Conservation (phyloP, 1,140 invertebrate species). For the Odontomachus brunneus region DNA sequence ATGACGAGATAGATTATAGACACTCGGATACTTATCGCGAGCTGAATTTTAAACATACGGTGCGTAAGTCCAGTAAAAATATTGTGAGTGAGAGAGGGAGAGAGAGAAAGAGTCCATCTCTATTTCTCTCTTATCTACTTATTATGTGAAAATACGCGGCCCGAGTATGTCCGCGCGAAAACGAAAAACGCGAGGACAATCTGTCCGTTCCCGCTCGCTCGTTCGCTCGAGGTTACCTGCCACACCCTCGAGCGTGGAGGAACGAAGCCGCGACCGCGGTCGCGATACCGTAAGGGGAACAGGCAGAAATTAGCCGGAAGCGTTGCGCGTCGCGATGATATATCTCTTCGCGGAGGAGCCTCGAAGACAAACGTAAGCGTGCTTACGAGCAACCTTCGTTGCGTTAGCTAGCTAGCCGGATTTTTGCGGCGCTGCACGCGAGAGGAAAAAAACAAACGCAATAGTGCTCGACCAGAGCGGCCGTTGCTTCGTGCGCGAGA, state of each 20-base stretch:
- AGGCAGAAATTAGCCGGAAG: slow-evolving; percentile 58
- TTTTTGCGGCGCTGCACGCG: slow-evolving; percentile 55
- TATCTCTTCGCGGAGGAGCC: slow-evolving; percentile 38
- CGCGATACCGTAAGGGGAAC: slow-evolving; percentile 50
- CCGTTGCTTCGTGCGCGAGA: no score
- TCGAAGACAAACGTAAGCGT: slow-evolving; percentile 50
- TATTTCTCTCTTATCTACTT: no score
- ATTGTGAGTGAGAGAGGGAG: no score
- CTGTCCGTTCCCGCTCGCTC: background rate
- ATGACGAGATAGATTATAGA: no score
- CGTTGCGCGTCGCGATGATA: slow-evolving; percentile 53
- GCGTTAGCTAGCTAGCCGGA: slow-evolving; percentile 45
- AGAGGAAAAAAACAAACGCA: background rate
- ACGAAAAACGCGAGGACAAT: slow-evolving; percentile 22
- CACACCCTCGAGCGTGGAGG: slow-evolving; percentile 28
- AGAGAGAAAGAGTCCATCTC: no score
- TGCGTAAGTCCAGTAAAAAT: no score
- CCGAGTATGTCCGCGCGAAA: background rate
- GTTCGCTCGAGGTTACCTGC: slow-evolving; percentile 19
- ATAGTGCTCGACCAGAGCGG: no score
- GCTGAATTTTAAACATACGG: no score
- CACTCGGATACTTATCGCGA: no score
- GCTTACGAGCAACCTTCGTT: slow-evolving; percentile 38
- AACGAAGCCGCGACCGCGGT: slow-evolving; percentile 48
- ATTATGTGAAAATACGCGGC: no score